Conservation (phyloP, 1,140 invertebrate genomes). For the Cydia amplana region DNA sequence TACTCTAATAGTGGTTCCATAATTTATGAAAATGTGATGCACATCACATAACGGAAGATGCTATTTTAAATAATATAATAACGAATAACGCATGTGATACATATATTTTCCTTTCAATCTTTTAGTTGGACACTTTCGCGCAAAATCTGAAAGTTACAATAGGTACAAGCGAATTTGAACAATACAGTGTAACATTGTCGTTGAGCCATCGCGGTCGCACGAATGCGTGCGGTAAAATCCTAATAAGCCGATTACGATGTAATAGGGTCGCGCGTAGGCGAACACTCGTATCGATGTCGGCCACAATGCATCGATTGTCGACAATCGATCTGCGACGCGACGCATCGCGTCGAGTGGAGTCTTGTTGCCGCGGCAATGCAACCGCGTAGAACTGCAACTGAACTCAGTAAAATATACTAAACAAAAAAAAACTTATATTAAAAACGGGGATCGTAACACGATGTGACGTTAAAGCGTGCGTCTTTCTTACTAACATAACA, state of each 20-base stretch:
- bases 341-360: slow-evolving; percentile 34
- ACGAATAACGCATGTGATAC: not conserved
- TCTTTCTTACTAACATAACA: no score
- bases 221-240: slow-evolving; percentile 57
- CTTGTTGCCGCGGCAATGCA: not conserved
- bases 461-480: no score
- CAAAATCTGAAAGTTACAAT: not conserved
- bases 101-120: not conserved
- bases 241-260: slow-evolving; percentile 70
- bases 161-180: slow-evolving; percentile 3
- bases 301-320: slow-evolving; percentile 62
- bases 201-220: slow-evolving; percentile 35
- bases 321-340: slow-evolving; percentile 56
- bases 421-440: not conserved
- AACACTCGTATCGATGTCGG: slow-evolving; percentile 55
- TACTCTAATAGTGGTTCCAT: no score
- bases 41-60: no score
- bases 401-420: not conserved
- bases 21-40: no score
- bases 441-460: not conserved
- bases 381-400: not conserved
- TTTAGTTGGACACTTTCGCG: not conserved
- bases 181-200: slow-evolving; percentile 19
- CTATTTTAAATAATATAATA: no score
- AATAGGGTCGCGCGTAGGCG: slow-evolving; percentile 60